phyloP scores from a whole-genome alignment of 2,113 vertebrate species.

The Rhabdornis inornatus region DNA sequence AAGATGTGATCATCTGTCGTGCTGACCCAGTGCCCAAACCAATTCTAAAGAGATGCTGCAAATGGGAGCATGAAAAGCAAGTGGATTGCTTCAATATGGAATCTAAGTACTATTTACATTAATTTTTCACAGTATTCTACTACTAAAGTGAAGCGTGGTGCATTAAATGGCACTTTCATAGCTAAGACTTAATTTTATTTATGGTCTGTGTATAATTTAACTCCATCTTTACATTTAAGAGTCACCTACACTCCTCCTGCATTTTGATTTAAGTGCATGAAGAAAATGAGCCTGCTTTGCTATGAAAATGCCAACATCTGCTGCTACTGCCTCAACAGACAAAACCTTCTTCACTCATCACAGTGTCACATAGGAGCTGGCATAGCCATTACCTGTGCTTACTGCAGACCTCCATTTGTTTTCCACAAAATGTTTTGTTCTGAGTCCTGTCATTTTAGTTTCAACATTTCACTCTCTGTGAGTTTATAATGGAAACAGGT shows the following conservation, averaged over 20 bases:
- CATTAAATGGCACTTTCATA: background rate
- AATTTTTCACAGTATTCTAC: background rate
- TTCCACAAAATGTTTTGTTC: background rate
- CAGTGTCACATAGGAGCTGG: background rate
- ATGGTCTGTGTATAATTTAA: background rate
- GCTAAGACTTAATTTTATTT: background rate
- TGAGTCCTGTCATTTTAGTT: background rate
- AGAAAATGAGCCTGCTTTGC: background rate
- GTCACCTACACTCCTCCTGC: background rate
- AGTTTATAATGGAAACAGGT: background rate
- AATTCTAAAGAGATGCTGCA: background rate
- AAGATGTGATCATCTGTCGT: background rate
- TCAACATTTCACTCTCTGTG: background rate
- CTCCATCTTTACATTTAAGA: background rate
- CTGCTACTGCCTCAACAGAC: background rate
- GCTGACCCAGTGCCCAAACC: background rate
- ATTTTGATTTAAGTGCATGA: background rate
- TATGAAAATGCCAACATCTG: background rate
- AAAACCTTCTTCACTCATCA: background rate
- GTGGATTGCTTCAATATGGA: background rate
- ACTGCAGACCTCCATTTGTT: accelerated
- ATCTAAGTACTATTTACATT: background rate
- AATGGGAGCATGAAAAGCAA: background rate
- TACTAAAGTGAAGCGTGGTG: background rate
- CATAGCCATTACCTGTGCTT: background rate